phyloP scores from a whole-genome alignment of 2,888 invertebrate species.

The Laspeyria flexula region DNA sequence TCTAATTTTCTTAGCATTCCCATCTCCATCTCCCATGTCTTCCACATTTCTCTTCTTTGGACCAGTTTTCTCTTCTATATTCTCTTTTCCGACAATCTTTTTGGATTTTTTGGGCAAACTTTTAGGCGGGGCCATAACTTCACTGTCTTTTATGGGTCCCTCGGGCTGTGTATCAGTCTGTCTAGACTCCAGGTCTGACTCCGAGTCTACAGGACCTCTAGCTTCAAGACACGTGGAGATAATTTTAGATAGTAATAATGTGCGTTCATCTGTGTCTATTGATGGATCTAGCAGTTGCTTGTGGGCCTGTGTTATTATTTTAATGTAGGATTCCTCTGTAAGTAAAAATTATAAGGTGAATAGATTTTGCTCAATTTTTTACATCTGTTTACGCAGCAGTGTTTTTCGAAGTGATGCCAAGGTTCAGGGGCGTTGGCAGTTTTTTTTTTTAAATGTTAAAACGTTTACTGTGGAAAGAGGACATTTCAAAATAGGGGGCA shows the following conservation, averaged over 20 bases:
- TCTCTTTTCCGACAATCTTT: conserved; percentile 38
- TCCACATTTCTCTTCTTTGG: conserved; percentile 24
- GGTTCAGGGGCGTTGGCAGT: too few relatives aligned
- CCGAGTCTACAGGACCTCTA: conserved; percentile 48
- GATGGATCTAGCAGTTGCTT: conserved; percentile 64
- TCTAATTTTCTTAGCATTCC: conserved; percentile 17
- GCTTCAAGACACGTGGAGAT: conserved; percentile 69
- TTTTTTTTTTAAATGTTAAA: too few relatives aligned
- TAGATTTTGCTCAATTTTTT: background rate
- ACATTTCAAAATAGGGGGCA: too few relatives aligned
- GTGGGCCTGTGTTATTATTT: conserved; percentile 61
- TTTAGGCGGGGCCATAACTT: conserved; percentile 75
- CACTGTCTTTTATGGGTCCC: conserved; percentile 44
- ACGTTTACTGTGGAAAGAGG: too few relatives aligned
- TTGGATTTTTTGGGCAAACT: conserved; percentile 65
- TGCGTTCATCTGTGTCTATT: conserved; percentile 67
- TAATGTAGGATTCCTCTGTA: conserved; percentile 70
- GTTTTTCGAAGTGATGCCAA: too few relatives aligned
- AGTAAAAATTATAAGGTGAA: conserved; percentile 8
- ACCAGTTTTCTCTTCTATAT: conserved; percentile 26
- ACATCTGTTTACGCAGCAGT: too few relatives aligned
- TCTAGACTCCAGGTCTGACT: conserved; percentile 46
- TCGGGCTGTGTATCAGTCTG: conserved; percentile 35
- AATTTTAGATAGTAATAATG: conserved; percentile 63
- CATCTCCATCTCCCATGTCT: conserved; percentile 7